Base-by-base conservation (phyloP, 2,797 vertebrate species). In the Varecia variegata region DNA sequence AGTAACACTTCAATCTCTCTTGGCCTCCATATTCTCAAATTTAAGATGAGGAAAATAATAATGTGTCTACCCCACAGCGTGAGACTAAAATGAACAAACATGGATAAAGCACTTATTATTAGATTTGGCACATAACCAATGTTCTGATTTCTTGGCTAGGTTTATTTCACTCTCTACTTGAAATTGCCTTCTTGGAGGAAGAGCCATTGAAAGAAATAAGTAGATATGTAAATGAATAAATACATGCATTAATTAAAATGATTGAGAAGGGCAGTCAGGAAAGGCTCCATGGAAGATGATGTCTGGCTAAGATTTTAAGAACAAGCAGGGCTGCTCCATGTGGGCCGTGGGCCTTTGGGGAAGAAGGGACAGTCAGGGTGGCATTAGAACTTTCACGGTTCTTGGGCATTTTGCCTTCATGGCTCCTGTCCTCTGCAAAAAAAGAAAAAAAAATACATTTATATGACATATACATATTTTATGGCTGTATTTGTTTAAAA, bases 91-190 rank as follows among this genome's bases (percentile, higher is more conserved):
- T 1, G 8, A 65, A 50, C 8, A 0, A 79, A 30, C 4, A 0
- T 30, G 21, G 0, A 1, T 74, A 67, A 94, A 93, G 18, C 30
- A 32, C 54, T 90, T 90, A 65, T 40, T 17, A 21, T 18, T 60
- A n/a, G 56, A 90, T 74, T 80, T 45, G 27, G 35, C 65, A 71
- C 2, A 3, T 25, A 82, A 76, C 52, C 88, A 58, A 12, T 54
- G 20, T 38, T 79, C 17, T 85, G 76, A 38, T 76, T 79, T 88
- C 71, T 93, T 85, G 40, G 21, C 11, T 81, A 68, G 32, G 14
- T 82, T 96, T 89, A 71, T 88, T 87, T 94, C 76, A 71, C 47
- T 56, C n/a, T 85, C 60, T 79, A 21, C 82, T 94, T 76, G 52
- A 96, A 84, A 92, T 56, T 84, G 4, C 52, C 47, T 67, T 45